Evolutionary conservation across 2,888 invertebrate genomes (phyloP).

Genomic region (Tipula unca): DNA sequence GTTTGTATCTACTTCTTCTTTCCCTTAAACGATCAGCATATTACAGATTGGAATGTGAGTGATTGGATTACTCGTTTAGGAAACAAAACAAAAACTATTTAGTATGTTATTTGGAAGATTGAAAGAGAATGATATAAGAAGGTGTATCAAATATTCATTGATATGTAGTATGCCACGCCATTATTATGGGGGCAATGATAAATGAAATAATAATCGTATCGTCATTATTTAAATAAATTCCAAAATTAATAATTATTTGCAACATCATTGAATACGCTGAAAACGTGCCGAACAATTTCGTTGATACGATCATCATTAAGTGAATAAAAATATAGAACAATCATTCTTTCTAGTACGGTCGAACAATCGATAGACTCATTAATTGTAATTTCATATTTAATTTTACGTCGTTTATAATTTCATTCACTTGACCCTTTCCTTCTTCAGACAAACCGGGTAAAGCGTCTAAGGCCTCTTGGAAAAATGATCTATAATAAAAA

Average conservation of each 20-base stretch:
- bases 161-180: neutral
- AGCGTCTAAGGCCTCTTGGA: constrained; percentile 71
- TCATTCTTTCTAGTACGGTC: constrained; percentile 21
- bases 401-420: constrained; percentile 53
- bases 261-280: neutral
- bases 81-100: neutral
- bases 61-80: neutral
- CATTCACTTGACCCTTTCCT: constrained; percentile 54
- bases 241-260: neutral
- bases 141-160: neutral
- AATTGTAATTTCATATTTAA: constrained; percentile 61
- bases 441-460: constrained; percentile 58
- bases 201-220: too few relatives aligned
- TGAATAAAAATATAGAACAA: neutral
- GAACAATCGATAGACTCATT: constrained; percentile 46
- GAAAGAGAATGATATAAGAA: neutral
- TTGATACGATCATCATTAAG: neutral
- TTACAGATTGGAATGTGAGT: neutral
- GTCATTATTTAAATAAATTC: too few relatives aligned
- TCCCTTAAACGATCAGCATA: neutral
- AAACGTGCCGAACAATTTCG: neutral
- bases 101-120: neutral
- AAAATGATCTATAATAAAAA: constrained; percentile 53
- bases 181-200: neutral
- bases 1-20: neutral